Conservation (phyloP, 2,888 invertebrate genomes). For the Mycalesis mineus region DNA sequence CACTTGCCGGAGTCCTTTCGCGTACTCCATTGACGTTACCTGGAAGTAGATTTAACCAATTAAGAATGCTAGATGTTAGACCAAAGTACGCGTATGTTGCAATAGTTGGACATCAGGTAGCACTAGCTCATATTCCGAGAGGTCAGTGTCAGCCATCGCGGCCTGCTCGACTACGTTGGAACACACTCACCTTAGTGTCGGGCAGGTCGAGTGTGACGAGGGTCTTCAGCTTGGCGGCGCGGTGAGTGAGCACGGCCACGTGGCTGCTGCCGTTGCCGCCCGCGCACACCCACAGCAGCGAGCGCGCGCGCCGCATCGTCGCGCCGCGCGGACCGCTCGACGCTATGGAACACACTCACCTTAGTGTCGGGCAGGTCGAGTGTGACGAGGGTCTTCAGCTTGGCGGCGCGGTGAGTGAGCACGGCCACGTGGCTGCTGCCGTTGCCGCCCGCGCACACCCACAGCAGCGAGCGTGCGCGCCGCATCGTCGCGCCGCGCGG, state of each 20-base stretch:
- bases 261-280: constrained; percentile 85
- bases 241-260: constrained; percentile 88
- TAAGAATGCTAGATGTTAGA: too few relatives aligned
- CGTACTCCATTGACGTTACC: constrained; percentile 90
- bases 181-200: constrained; percentile 82
- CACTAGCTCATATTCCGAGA: too few relatives aligned
- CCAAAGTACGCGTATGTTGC: too few relatives aligned
- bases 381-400: constrained; percentile 84
- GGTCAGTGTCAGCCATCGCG: too few relatives aligned
- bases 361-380: constrained; percentile 89
- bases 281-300: constrained; percentile 94
- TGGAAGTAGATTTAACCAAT: constrained; percentile 35
- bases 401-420: constrained; percentile 86
- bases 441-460: constrained; percentile 92
- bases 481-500: constrained; percentile 69
- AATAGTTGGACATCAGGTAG: too few relatives aligned
- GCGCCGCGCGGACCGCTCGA: constrained; percentile 58
- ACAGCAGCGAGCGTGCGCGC: constrained; percentile 88
- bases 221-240: constrained; percentile 85
- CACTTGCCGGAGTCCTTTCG: constrained; percentile 81
- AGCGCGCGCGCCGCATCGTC: constrained; percentile 81
- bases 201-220: constrained; percentile 87
- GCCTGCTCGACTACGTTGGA: constrained; percentile 56
- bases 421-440: constrained; percentile 86
- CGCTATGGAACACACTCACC: constrained; percentile 66